These are phyloP conservation scores for Macroramphosus scolopax DNA, from an alignment of 2,797 vertebrate species.

Conservation along the genomic window DNA sequence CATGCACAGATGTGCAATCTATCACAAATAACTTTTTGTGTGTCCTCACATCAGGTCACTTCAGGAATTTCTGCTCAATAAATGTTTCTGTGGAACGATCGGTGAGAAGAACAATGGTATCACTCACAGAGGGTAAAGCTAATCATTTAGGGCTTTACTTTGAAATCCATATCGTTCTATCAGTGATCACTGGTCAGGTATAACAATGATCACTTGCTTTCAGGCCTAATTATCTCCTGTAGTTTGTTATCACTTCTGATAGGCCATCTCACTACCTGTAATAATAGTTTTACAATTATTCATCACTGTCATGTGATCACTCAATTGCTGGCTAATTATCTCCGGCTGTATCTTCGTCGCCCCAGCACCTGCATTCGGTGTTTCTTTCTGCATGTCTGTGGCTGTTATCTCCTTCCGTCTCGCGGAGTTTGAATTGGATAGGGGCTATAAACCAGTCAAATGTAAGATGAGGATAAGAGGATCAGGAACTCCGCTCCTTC, in stretches of 20 bases:
- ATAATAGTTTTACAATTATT: constrained; percentile 33
- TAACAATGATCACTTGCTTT: constrained; percentile 25
- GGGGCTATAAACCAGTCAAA: constrained; percentile 50
- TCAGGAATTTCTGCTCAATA: constrained; percentile 53
- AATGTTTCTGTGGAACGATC: constrained; percentile 44
- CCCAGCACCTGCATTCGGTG: constrained; percentile 43
- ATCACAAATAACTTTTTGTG: constrained; percentile 39
- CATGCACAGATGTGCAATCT: constrained; percentile 22
- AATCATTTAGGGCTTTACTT: constrained; percentile 40
- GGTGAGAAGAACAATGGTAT: constrained; percentile 30
- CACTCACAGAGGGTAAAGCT: constrained; percentile 31
- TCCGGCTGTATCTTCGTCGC: constrained; percentile 30
- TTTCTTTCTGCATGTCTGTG: constrained; percentile 36
- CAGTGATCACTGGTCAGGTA: constrained; percentile 10
- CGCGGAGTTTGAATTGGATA: constrained; percentile 28
- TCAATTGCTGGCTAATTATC: constrained; percentile 55
- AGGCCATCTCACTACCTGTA: constrained; percentile 31
- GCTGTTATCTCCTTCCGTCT: constrained; percentile 44
- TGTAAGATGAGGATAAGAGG: constrained; percentile 45
- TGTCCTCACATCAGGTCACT: constrained; percentile 52
- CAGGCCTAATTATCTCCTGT: constrained; percentile 27
- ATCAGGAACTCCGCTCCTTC: constrained; percentile 47
- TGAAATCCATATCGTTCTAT: constrained; percentile 27
- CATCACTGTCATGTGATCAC: constrained; percentile 27
- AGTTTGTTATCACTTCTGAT: constrained; percentile 29